These are phyloP conservation scores for Cynocephalus volans DNA, from an alignment of 2,113 vertebrate species.

Conservation along the genomic window DNA sequence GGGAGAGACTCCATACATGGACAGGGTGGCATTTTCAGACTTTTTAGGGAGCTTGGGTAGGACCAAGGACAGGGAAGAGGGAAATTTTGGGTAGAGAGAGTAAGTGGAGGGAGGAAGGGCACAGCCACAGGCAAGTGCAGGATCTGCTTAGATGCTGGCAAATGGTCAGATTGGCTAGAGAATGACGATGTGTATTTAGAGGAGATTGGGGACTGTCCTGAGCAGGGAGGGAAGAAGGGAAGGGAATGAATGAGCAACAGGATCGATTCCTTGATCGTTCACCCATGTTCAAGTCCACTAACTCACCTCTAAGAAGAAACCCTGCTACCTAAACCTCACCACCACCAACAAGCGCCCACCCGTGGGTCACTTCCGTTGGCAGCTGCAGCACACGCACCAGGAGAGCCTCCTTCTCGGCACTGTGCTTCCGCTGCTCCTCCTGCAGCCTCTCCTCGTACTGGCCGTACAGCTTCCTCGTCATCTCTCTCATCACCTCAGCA, in stretches of 20 bases:
- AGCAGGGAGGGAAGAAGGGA: not conserved
- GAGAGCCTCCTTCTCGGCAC: constrained; percentile 93
- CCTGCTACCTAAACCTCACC: not conserved
- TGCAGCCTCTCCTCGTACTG: constrained; percentile 93
- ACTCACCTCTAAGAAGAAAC: not conserved
- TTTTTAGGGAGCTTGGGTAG: not conserved
- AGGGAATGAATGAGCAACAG: not conserved
- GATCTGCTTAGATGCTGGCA: not conserved
- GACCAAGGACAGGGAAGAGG: not conserved
- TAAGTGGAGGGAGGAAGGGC: not conserved
- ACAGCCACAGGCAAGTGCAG: not conserved
- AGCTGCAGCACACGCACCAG: constrained; percentile 88
- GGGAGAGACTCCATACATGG: too few relatives aligned
- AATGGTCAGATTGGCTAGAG: not conserved
- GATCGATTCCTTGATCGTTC: not conserved
- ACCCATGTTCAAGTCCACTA: not conserved
- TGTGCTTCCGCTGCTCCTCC: constrained; percentile 93
- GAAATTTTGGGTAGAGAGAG: not conserved
- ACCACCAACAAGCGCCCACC: rapidly evolving
- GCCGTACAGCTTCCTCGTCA: constrained; percentile 93
- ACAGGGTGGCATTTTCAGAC: not conserved
- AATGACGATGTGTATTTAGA: not conserved
- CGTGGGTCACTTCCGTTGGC: rapidly evolving
- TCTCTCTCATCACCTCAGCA: constrained; percentile 92
- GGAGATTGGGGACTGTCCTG: not conserved